Percentiles rank a stretch among this genome's conserved stretches.
Conservation (phyloP, 2,888 invertebrate genomes). For the Melikaiella ostensackeni region DNA sequence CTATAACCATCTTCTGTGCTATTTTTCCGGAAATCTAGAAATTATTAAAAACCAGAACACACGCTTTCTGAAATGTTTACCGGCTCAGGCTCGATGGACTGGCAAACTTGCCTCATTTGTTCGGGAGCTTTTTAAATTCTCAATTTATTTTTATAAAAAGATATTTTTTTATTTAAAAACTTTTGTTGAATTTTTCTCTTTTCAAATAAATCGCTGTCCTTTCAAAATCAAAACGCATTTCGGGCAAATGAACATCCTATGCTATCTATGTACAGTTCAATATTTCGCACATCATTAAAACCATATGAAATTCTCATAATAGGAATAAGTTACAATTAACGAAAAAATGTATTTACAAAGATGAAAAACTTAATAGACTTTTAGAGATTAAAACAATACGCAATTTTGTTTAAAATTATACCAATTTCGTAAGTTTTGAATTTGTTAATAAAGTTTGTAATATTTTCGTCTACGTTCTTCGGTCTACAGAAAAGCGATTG, state of each 20-base stretch:
- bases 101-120: conserved; percentile 3
- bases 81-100: not conserved
- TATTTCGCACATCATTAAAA: not conserved
- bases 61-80: conserved; percentile 5
- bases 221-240: not conserved
- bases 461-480: not conserved
- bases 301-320: not conserved
- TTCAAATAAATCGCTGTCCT: not conserved
- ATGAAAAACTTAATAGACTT: not conserved
- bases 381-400: too few relatives aligned
- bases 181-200: not conserved
- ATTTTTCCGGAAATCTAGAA: conserved; percentile 27
- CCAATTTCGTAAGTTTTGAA: too few relatives aligned
- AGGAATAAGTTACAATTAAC: not conserved
- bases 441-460: not conserved
- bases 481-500: conserved; percentile 23
- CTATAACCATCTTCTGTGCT: conserved; percentile 23
- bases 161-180: not conserved
- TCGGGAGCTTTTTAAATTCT: not conserved
- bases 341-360: not conserved
- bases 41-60: conserved; percentile 11
- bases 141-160: too few relatives aligned
- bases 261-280: conserved; percentile 2
- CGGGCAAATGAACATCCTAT: not conserved
- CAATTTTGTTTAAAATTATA: too few relatives aligned